Evolutionary conservation across 2,113 vertebrate species (phyloP), one percentile per base, ranked within the genome.

Genomic region (Sialia sialis): DNA sequence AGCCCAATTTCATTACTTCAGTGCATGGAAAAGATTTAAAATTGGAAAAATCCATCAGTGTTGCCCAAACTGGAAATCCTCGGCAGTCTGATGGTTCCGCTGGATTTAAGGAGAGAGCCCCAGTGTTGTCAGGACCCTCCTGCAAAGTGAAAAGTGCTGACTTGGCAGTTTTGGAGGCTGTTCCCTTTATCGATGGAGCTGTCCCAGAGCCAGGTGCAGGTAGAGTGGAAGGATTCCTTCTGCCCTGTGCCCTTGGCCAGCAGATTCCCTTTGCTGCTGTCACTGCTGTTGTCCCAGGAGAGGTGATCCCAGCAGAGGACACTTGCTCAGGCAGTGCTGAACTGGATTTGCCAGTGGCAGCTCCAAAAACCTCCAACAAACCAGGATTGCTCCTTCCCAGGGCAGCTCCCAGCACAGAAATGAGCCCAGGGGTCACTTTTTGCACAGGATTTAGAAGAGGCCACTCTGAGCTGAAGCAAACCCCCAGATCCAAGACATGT

Each of bases 401-500:
- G 49, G 48, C 62, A 27, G 49, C 73, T 36, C 21, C 77, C 58
- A n/a, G 32, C n/a, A 22, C 0, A 0, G n/a, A 75, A 81, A 90
- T 2, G 12, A 55, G 49, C 26, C 41, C 44, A 44, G 51, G 72
- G 80, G 49, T 27, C 44, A 10, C 30, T 44, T 51, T n/a, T 77
- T 55, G 69, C 66, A 25, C 39, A 23, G n/a, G 6, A 36, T 49
- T 84, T 23, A 36, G 16, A 69, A 1, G 2, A 77, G 30, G 86
- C 76, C 18, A 0, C 68, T 76, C 3, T 7, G 32, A 81, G 80
- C 79, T 81, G 79, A 59, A 80, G 78, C 52, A 58, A 84, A 56
- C 21, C 51, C 86, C 21, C 56, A 77, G 38, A n/a, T 22, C 29
- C 29, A 43, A 30, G 8, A 4, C 0, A 1, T 0, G 8, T 41